These are phyloP conservation scores for Melipona quadrifasciata DNA, from an alignment of 1,140 invertebrate species.

Conservation along the genomic window DNA sequence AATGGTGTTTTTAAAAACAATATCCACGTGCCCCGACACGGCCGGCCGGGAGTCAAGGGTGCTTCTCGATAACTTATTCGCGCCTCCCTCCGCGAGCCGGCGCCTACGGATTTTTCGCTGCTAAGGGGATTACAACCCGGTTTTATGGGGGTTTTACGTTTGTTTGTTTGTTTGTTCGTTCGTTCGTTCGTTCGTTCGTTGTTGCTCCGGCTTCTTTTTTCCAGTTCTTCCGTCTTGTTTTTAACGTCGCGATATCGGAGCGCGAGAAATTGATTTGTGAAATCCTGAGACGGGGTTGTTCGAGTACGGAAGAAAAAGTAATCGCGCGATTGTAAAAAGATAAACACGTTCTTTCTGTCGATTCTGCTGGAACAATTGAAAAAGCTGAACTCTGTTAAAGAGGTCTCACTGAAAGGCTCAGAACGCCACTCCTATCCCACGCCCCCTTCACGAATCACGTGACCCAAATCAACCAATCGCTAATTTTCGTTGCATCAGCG, in stretches of 20 bases:
- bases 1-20: slow-evolving; percentile 82
- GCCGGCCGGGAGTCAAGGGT: slow-evolving; percentile 47
- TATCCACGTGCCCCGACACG: slow-evolving; percentile 74
- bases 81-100: slow-evolving; percentile 12
- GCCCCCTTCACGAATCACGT: too few species aligned
- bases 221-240: background rate
- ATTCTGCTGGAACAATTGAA: too few species aligned
- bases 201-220: background rate
- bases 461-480: too few species aligned
- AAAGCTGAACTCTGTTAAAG: too few species aligned
- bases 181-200: too few species aligned
- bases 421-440: too few species aligned
- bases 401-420: too few species aligned
- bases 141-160: slow-evolving; percentile 1
- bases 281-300: background rate
- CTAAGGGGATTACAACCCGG: background rate
- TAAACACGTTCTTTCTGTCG: too few species aligned
- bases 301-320: too few species aligned
- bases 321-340: too few species aligned
- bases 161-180: background rate
- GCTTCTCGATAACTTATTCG: slow-evolving; percentile 56
- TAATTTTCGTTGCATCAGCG: too few species aligned
- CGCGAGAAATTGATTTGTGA: too few species aligned
- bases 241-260: background rate
- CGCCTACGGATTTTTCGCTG: slow-evolving; percentile 1